Conservation (phyloP, 2,113 vertebrate species). For the Bubo bubo region DNA sequence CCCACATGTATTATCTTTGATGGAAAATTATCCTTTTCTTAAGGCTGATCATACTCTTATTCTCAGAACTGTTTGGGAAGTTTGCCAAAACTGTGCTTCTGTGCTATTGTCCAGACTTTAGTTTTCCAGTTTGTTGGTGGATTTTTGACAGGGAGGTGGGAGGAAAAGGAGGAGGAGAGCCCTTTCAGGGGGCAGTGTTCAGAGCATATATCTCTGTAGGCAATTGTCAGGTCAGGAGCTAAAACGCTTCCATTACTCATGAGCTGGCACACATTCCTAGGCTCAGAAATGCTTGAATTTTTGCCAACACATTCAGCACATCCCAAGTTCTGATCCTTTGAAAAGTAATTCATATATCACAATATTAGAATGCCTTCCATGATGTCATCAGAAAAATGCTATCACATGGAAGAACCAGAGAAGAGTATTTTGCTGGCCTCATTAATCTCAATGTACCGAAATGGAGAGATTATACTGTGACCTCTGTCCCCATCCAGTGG, state of each 20-base stretch:
- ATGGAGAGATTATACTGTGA: slow-evolving; percentile 60
- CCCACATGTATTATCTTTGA: background rate
- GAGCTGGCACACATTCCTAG: slow-evolving; percentile 35
- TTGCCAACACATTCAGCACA: slow-evolving; percentile 51
- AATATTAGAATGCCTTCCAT: slow-evolving; percentile 63
- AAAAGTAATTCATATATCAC: slow-evolving; percentile 71
- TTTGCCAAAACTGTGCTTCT: background rate
- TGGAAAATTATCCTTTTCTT: background rate
- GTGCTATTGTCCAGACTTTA: background rate
- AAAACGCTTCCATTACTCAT: slow-evolving; percentile 54
- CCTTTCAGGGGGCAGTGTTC: background rate
- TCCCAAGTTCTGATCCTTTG: slow-evolving; percentile 42
- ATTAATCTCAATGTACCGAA: slow-evolving; percentile 68
- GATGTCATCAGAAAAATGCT: slow-evolving; percentile 67
- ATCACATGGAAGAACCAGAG: slow-evolving; percentile 37
- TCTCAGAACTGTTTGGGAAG: background rate
- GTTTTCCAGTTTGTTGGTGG: background rate
- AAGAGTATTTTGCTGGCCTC: slow-evolving; percentile 49
- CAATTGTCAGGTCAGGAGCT: slow-evolving; percentile 63
- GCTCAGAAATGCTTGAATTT: slow-evolving; percentile 61
- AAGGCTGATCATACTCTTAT: background rate
- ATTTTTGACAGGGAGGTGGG: background rate
- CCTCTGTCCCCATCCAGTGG: slow-evolving; percentile 51
- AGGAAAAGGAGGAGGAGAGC: background rate
- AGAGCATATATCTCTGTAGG: slow-evolving; percentile 29